These are phyloP conservation scores for Hexactinellida sp. DNA, from an alignment of 37 sponge, comb jelly and placozoan genomes.

Conservation along the genomic window DNA sequence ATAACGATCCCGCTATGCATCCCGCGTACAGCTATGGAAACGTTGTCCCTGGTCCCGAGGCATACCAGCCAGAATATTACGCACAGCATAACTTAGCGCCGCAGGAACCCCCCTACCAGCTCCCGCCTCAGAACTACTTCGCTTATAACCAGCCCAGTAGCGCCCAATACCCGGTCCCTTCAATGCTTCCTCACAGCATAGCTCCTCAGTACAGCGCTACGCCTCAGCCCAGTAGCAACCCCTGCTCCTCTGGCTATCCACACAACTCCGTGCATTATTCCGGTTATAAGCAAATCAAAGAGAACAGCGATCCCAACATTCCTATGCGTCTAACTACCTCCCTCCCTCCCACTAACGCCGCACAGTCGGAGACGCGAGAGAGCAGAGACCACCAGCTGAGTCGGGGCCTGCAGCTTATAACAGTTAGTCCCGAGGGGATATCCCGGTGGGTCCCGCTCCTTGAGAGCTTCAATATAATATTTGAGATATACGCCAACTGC, in stretches of 20 bases:
- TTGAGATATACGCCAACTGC: neutral
- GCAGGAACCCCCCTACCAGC: neutral
- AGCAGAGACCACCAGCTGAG: neutral
- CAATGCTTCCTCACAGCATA: neutral
- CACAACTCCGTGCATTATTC: neutral
- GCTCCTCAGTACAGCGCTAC: neutral
- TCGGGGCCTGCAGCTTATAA: neutral
- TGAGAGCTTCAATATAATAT: neutral
- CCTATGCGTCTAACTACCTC: neutral
- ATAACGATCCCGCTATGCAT: neutral
- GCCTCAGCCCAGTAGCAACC: neutral
- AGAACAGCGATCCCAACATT: neutral
- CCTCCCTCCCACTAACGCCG: neutral
- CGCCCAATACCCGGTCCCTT: neutral
- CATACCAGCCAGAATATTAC: neutral
- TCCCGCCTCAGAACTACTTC: neutral
- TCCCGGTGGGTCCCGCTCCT: neutral
- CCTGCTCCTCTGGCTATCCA: neutral
- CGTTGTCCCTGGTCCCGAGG: neutral
- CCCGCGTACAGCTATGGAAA: neutral
- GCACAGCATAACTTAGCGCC: neutral
- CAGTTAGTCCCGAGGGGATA: neutral
- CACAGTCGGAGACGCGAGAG: neutral
- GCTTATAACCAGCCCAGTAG: neutral
- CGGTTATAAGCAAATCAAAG: neutral